These are phyloP conservation scores for Turnix velox DNA, from an alignment of 2,113 vertebrate genomes.

Conservation along the genomic window DNA sequence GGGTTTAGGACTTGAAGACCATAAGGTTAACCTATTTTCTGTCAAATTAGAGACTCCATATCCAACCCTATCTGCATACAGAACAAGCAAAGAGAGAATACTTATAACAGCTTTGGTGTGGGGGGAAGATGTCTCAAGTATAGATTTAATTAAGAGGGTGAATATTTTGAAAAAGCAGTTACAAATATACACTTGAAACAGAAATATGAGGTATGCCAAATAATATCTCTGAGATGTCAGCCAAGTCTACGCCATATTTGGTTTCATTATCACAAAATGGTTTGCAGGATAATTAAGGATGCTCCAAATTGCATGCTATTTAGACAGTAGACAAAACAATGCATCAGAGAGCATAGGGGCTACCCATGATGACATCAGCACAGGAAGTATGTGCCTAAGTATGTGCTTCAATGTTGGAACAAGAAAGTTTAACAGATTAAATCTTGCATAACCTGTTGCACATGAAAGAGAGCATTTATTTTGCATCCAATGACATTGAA, in stretches of 20 bases:
- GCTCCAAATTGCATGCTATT: constrained; percentile 28
- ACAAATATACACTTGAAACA: constrained; percentile 35
- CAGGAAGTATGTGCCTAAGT: background rate
- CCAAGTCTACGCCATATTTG: constrained; percentile 34
- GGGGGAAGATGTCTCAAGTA: background rate
- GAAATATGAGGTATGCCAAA: constrained; percentile 32
- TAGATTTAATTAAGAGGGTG: constrained; percentile 34
- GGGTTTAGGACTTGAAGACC: constrained; percentile 23
- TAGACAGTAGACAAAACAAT: constrained; percentile 32
- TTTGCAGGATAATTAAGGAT: constrained; percentile 40
- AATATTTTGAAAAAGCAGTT: constrained; percentile 31
- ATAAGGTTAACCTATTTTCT: constrained; percentile 3
- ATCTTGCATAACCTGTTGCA: constrained; percentile 38
- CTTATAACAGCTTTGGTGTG: background rate
- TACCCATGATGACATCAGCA: constrained; percentile 33
- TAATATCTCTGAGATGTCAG: constrained; percentile 16
- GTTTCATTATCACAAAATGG: constrained; percentile 41
- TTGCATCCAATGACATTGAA: background rate
- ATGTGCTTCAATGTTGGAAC: background rate
- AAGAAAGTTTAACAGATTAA: background rate
- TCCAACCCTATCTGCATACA: background rate
- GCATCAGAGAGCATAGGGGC: background rate
- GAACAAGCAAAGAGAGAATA: background rate
- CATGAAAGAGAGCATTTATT: constrained; percentile 7
- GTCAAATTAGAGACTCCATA: background rate